These are phyloP conservation scores for Atrichornis clamosus DNA, from an alignment of 2,113 vertebrate genomes.

Conservation along the genomic window DNA sequence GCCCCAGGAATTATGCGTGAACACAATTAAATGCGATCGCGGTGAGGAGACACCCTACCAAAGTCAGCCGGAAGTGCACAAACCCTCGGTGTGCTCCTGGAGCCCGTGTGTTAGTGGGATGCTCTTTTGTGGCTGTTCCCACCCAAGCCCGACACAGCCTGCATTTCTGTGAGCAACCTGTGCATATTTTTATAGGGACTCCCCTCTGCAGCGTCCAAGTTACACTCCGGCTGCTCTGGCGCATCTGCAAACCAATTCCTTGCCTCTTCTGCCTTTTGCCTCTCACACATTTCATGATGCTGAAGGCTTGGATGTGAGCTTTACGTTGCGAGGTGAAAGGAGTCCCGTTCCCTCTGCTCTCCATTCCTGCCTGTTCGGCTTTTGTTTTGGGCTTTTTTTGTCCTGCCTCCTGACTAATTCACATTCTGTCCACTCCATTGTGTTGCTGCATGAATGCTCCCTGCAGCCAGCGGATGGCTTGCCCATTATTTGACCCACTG, in stretches of 20 bases:
- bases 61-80: not conserved
- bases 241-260: not conserved
- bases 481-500: constrained; percentile 37
- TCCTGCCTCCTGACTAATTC: constrained; percentile 57
- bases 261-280: not conserved
- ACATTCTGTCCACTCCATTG: constrained; percentile 43
- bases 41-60: not conserved
- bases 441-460: constrained; percentile 60
- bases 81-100: no score
- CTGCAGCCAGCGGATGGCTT: constrained; percentile 61
- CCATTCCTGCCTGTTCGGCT: not conserved
- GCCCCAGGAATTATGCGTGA: not conserved
- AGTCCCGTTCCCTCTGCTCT: not conserved
- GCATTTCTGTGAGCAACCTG: not conserved
- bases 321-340: not conserved
- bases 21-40: not conserved
- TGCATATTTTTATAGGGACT: not conserved
- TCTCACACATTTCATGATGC: not conserved
- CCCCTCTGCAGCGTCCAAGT: not conserved
- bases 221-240: not conserved
- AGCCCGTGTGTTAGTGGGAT: not conserved
- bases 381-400: not conserved
- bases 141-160: not conserved
- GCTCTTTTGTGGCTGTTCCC: not conserved
- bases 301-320: not conserved